Evolutionary conservation across 1,140 invertebrate species (phyloP), one percentile per base, ranked within the genome.

Genomic region (Nasonia giraulti): DNA sequence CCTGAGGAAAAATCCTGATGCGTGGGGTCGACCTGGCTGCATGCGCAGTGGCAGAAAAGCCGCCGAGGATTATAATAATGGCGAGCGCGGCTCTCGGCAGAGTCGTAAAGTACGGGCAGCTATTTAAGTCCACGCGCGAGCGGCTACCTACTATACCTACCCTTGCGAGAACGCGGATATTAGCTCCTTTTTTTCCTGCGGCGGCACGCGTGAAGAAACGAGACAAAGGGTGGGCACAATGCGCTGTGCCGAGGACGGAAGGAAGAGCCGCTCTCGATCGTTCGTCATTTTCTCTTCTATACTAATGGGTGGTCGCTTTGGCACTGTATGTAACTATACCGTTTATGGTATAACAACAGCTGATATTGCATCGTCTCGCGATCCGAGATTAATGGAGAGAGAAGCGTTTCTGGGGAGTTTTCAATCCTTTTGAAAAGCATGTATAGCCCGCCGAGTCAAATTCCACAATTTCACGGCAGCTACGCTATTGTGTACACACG

Each of bases 61-160:
- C 27, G 20, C 71, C 17, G 37, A 40, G 73, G 73, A 75, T 75
- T 75, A 75, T 75, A 75, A 75, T 75, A 40, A 75, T 75, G 37
- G 37, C 31, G 33, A 27, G 37, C 31, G 33, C 68, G 2, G 23
- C 55, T 62, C 55, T 20, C 68, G 68, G 2, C 6, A 71, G 31
- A 27, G 68, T 71, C 68, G 68, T 71, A 71, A 71, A 71, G 68
- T 62, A 62, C 55, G 55, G 20, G 55, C 17, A 62, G 55, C 55
- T 62, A 62, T 62, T 62, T 62, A 62, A 62, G 55, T 62, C 55
- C 55, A 62, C 68, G 68, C 23, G 68, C 27, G 23, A 2, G 33
- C 7, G 7, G 40, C 10, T 44, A 44, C 5, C 2, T 44, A 44
- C 27, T 44, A 44, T 44, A 44, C 40, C 40, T 44, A 44, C 40